These are phyloP conservation scores for Lepidonotus clava DNA, from an alignment of 2,888 invertebrate species.

Conservation along the genomic window DNA sequence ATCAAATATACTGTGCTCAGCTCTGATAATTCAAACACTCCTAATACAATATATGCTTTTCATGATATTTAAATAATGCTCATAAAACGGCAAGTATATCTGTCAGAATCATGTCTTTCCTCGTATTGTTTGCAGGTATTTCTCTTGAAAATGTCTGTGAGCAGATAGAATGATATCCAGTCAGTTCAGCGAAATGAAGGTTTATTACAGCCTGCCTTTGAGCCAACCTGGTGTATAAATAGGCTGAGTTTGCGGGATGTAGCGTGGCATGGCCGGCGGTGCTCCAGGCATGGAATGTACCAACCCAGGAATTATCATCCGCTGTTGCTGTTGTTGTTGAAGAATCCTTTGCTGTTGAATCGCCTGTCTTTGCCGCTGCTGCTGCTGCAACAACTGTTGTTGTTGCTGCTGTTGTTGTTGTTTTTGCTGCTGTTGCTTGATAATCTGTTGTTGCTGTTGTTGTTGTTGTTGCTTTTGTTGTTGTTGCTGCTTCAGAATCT, in stretches of 20 bases:
- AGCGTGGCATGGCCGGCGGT: neutral
- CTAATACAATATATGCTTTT: too few relatives aligned
- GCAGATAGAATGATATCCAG: too few relatives aligned
- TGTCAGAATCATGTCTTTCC: too few relatives aligned
- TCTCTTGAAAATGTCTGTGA: too few relatives aligned
- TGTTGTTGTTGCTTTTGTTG: conserved; percentile 19
- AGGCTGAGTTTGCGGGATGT: neutral
- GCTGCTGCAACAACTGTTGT: neutral
- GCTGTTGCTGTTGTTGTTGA: conserved; percentile 43
- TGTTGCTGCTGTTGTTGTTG: conserved; percentile 12
- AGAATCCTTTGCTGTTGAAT: neutral
- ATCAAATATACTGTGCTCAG: too few relatives aligned
- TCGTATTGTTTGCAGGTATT: too few relatives aligned
- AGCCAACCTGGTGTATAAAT: neutral
- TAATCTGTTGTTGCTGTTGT: neutral
- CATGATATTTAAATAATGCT: too few relatives aligned
- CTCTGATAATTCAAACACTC: too few relatives aligned
- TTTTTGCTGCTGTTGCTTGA: neutral
- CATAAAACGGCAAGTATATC: too few relatives aligned
- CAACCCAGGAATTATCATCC: neutral
- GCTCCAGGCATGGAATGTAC: neutral
- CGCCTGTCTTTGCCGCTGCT: neutral
- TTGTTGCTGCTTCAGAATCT: conserved; percentile 13
- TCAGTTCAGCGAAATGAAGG: too few relatives aligned
- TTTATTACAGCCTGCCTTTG: conserved; percentile 17